phyloP scores from a whole-genome alignment of 2,888 invertebrate genomes.

The Kryphioiulus occultus region DNA sequence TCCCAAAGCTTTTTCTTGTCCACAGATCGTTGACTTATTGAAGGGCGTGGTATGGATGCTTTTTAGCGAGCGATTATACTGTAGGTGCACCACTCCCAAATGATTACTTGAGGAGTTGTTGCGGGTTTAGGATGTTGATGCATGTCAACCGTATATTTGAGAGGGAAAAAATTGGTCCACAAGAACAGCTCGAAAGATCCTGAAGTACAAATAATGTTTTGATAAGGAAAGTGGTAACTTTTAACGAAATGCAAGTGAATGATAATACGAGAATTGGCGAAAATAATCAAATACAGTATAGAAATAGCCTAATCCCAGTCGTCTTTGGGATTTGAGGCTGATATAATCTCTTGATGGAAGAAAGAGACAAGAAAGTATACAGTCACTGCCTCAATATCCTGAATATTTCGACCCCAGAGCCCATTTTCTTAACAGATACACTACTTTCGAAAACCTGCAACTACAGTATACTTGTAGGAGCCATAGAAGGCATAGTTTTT shows the following conservation, averaged over 20 bases:
- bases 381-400: too few species aligned
- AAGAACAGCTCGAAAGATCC: background rate
- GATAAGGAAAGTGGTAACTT: too few species aligned
- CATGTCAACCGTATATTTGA: background rate
- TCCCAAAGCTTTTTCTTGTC: background rate
- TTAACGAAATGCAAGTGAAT: too few species aligned
- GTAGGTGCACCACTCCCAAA: background rate
- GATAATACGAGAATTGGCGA: too few species aligned
- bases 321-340: too few species aligned
- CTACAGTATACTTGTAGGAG: too few species aligned
- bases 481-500: too few species aligned
- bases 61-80: background rate
- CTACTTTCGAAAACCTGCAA: too few species aligned
- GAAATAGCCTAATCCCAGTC: too few species aligned
- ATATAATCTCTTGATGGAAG: background rate
- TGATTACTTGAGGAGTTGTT: background rate
- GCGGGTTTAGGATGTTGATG: background rate
- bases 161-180: background rate
- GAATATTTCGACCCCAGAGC: too few species aligned
- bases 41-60: background rate
- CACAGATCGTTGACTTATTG: background rate
- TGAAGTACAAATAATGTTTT: background rate
- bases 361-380: too few species aligned
- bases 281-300: background rate
- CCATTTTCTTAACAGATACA: too few species aligned